Conservation (phyloP, 2,888 invertebrate genomes). For the Rhamphomyia laevipes region DNA sequence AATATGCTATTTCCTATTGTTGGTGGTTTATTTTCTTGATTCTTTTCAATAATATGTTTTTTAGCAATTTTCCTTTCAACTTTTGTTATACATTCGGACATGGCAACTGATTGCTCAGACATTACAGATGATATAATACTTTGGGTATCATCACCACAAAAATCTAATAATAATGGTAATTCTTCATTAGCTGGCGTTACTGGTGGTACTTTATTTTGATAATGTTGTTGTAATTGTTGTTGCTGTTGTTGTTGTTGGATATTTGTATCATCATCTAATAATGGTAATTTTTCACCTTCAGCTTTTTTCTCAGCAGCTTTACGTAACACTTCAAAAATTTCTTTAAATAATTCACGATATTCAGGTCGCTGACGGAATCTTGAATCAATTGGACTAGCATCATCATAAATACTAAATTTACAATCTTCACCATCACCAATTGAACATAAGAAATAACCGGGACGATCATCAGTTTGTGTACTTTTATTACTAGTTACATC, state of each 20-base stretch:
- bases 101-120: constrained; percentile 58
- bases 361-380: constrained; percentile 73
- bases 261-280: constrained; percentile 48
- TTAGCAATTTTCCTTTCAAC: constrained; percentile 43
- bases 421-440: constrained; percentile 79
- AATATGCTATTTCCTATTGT: constrained; percentile 16
- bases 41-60: constrained; percentile 31
- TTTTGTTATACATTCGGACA: constrained; percentile 51
- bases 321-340: constrained; percentile 72
- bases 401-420: constrained; percentile 74
- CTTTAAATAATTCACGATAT: constrained; percentile 67
- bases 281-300: constrained; percentile 61
- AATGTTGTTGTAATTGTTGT: constrained; percentile 19
- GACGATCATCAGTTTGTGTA: constrained; percentile 69
- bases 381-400: constrained; percentile 66
- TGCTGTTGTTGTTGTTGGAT: constrained; percentile 14
- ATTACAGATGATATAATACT: constrained; percentile 65
- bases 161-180: constrained; percentile 40
- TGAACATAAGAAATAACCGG: constrained; percentile 72
- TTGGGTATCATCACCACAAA: constrained; percentile 49
- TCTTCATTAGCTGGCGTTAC: constrained; percentile 57
- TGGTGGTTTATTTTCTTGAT: constrained; percentile 34
- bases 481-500: constrained; percentile 75
- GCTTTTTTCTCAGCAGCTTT: constrained; percentile 75
- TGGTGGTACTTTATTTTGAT: constrained; percentile 47